phyloP scores from a whole-genome alignment of 2,797 vertebrate genomes.

The Cottoperca gobio region DNA sequence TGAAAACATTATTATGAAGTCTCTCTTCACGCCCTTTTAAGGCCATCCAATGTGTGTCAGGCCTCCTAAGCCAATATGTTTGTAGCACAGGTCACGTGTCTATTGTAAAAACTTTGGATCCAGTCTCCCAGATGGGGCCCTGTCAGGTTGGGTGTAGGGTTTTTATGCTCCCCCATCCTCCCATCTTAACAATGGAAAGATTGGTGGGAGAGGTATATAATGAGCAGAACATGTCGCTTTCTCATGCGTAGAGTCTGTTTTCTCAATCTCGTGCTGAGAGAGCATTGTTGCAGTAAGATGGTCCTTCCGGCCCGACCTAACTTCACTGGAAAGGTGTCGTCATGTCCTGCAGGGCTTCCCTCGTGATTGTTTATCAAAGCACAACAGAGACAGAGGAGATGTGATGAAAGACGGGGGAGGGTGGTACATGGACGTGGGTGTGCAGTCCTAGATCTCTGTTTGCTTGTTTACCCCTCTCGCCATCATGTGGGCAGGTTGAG shows the following conservation, averaged over 20 bases:
- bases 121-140: slow-evolving; percentile 55
- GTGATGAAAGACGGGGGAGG: slow-evolving; percentile 5
- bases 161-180: slow-evolving; percentile 39
- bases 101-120: slow-evolving; percentile 61
- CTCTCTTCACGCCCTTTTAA: slow-evolving; percentile 36
- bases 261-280: slow-evolving; percentile 56
- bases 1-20: slow-evolving; percentile 8
- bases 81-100: slow-evolving; percentile 55
- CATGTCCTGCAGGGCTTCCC: slow-evolving; percentile 51
- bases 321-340: slow-evolving; percentile 46
- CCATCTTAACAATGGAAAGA: slow-evolving; percentile 72
- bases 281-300: slow-evolving; percentile 51
- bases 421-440: background rate
- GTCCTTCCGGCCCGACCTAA: slow-evolving; percentile 7
- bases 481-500: slow-evolving; percentile 40
- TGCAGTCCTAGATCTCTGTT: slow-evolving; percentile 28
- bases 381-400: slow-evolving; percentile 32
- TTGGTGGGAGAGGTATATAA: slow-evolving; percentile 47
- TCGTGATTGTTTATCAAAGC: slow-evolving; percentile 46
- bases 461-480: slow-evolving; percentile 41
- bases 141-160: slow-evolving; percentile 53
- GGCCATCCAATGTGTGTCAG: slow-evolving; percentile 33
- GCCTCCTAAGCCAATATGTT: slow-evolving; percentile 59
- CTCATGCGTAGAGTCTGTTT: slow-evolving; percentile 64
- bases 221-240: slow-evolving; percentile 61